Evolutionary conservation across 2,888 invertebrate genomes (phyloP).

Genomic region (Ichneumoninae sp.): DNA sequence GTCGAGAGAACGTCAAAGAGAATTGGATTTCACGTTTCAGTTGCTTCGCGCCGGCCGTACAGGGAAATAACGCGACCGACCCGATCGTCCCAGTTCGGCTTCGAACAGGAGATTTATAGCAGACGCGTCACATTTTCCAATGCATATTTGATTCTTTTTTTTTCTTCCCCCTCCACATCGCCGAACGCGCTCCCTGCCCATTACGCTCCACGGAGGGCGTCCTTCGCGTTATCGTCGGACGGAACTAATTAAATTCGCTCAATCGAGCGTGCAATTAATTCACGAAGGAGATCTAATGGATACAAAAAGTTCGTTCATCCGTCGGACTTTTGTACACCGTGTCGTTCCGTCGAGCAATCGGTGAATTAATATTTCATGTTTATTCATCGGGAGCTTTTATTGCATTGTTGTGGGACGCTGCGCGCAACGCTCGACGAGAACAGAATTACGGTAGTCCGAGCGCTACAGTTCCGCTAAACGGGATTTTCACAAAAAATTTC

Average conservation of each 20-base stretch:
- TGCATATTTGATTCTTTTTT: constrained; percentile 61
- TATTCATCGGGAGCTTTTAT: constrained; percentile 14
- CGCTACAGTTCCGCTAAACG: no score
- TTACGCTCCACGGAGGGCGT: constrained; percentile 11
- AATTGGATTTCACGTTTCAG: constrained; percentile 53
- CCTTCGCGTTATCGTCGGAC: constrained; percentile 9
- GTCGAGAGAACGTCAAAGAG: neutral
- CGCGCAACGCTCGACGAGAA: neutral
- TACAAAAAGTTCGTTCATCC: constrained; percentile 18
- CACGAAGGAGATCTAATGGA: neutral
- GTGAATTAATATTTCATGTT: constrained; percentile 3
- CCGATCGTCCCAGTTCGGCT: constrained; percentile 31
- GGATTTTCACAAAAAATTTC: no score
- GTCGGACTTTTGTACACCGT: neutral
- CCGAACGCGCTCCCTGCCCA: neutral
- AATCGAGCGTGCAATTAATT: constrained; percentile 40
- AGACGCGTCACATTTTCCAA: constrained; percentile 61
- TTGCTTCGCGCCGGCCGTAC: constrained; percentile 49
- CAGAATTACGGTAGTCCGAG: neutral
- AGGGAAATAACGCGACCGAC: constrained; percentile 53
- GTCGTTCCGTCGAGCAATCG: neutral
- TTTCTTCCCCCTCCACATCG: constrained; percentile 7
- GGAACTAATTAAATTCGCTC: constrained; percentile 49
- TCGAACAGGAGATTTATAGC: constrained; percentile 6
- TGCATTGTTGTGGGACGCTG: neutral